phyloP scores from a whole-genome alignment of 92 coral and sea anemone genomes.

The Epizoanthus scotinus region DNA sequence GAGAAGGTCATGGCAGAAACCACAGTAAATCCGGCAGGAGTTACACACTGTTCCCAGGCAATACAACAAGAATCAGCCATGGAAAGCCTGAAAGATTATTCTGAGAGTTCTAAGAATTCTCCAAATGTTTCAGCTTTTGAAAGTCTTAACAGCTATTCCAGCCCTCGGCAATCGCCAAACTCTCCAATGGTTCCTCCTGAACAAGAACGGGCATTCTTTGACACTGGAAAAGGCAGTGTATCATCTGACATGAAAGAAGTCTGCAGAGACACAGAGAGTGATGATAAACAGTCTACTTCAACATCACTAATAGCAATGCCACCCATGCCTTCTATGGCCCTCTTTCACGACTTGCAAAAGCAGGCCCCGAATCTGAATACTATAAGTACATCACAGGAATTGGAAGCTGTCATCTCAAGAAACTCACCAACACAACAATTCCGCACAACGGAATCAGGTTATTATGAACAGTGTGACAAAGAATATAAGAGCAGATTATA shows the following conservation, averaged over 20 bases:
- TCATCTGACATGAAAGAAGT: neutral
- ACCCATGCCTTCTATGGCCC: slow-evolving; percentile 64
- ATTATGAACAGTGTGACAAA: slow-evolving; percentile 7
- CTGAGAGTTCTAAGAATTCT: slow-evolving; percentile 13
- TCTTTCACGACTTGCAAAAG: slow-evolving; percentile 44
- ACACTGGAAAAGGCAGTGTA: neutral
- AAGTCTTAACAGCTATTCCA: neutral
- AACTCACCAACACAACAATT: neutral
- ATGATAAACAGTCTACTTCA: neutral
- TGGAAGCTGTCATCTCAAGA: neutral
- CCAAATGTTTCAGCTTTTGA: neutral
- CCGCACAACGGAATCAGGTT: slow-evolving; percentile 4
- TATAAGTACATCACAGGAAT: neutral
- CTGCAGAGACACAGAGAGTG: neutral
- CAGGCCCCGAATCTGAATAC: slow-evolving; percentile 24
- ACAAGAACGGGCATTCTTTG: neutral
- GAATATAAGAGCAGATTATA: neutral
- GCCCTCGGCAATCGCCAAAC: neutral
- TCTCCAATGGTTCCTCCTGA: neutral
- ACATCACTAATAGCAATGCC: slow-evolving; percentile 38
- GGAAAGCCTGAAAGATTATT: slow-evolving; percentile 18
- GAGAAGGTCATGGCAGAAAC: neutral
- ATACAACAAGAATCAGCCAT: slow-evolving; percentile 1
- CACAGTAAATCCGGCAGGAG: neutral
- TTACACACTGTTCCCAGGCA: neutral